Evolutionary conservation across 1,140 invertebrate genomes (phyloP).

Genomic region (Galendromus occidentalis): DNA sequence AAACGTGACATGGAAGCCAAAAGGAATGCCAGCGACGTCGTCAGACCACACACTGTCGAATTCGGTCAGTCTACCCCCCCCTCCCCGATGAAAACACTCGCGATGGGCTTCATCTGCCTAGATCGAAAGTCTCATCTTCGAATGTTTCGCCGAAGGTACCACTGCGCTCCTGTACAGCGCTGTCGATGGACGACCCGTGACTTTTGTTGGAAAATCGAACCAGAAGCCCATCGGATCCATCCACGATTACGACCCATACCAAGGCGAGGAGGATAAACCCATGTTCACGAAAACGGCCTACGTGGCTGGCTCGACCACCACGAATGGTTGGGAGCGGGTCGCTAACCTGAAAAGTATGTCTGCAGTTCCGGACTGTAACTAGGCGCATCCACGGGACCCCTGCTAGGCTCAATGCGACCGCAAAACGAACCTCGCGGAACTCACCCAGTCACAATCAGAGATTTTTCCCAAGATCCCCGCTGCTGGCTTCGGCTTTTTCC

Average conservation of each 20-base stretch:
- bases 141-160: background rate
- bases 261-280: background rate
- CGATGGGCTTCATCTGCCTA: background rate
- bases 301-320: background rate
- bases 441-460: too few species aligned
- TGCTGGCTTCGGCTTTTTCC: too few species aligned
- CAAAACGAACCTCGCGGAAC: too few species aligned
- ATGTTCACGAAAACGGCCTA: background rate
- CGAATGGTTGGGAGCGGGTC: too few species aligned
- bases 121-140: background rate
- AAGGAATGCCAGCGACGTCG: background rate
- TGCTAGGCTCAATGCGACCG: too few species aligned
- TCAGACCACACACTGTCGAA: background rate
- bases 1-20: background rate
- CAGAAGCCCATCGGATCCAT: background rate
- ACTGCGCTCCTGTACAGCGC: constrained; percentile 6
- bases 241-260: background rate
- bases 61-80: background rate
- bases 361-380: too few species aligned
- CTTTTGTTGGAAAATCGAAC: background rate
- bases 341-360: too few species aligned
- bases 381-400: too few species aligned
- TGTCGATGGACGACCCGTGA: background rate
- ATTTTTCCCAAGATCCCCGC: too few species aligned
- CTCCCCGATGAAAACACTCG: background rate